Evolutionary conservation across 2,113 vertebrate species (phyloP).

Genomic region (Grammomys surdaster): DNA sequence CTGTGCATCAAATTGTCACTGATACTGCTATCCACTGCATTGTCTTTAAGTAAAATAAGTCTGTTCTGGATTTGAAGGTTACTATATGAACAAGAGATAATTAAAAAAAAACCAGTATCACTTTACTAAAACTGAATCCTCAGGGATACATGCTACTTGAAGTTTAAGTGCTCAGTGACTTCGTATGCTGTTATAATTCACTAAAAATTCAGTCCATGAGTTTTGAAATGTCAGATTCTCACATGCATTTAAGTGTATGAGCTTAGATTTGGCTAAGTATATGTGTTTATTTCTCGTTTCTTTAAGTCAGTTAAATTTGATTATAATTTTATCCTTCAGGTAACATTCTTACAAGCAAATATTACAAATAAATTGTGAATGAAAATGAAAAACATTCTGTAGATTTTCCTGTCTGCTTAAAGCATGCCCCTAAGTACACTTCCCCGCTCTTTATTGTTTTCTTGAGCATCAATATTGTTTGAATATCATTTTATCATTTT

Average conservation of each 20-base stretch:
- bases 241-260: constrained; percentile 52
- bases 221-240: neutral
- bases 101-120: neutral
- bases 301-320: constrained; percentile 78
- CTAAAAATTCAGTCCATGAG: neutral
- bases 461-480: constrained; percentile 64
- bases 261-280: constrained; percentile 63
- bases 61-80: constrained; percentile 1
- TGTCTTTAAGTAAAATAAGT: constrained; percentile 37
- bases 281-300: constrained; percentile 69
- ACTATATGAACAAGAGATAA: constrained; percentile 11
- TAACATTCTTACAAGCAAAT: constrained; percentile 78
- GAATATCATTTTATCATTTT: constrained; percentile 74
- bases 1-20: neutral
- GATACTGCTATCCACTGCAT: neutral
- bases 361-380: constrained; percentile 81
- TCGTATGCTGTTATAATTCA: constrained; percentile 21
- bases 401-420: constrained; percentile 68
- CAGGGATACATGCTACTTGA: constrained; percentile 42
- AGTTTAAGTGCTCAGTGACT: constrained; percentile 20
- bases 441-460: constrained; percentile 64
- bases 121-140: constrained; percentile 56
- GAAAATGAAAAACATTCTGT: constrained; percentile 75
- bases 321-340: constrained; percentile 82
- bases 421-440: constrained; percentile 75